These are phyloP conservation scores for Poecile atricapillus DNA, from an alignment of 2,113 vertebrate genomes.

Conservation along the genomic window DNA sequence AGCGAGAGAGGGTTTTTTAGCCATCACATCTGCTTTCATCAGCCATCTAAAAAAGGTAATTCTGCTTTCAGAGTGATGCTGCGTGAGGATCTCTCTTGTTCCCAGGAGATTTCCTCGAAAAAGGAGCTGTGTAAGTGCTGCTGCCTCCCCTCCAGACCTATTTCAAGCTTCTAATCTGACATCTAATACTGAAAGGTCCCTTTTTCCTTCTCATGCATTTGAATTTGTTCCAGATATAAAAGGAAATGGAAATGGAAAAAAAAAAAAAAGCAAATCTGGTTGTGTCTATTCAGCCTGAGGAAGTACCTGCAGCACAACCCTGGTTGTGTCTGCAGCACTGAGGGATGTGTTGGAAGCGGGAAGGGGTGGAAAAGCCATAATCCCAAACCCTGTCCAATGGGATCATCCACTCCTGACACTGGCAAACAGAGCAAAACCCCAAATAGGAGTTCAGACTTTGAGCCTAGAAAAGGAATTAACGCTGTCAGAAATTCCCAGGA, in stretches of 20 bases:
- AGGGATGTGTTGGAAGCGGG: fast-evolving
- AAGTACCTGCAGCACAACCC: neutral
- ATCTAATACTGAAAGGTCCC: neutral
- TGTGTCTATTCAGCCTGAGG: neutral
- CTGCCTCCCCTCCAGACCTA: neutral
- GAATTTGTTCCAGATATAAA: neutral
- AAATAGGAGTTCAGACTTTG: fast-evolving
- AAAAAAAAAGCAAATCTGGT: neutral
- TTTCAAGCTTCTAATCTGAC: neutral
- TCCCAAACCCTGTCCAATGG: fast-evolving
- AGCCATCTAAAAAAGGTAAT: neutral
- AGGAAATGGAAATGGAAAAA: neutral
- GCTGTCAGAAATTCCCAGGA: too few relatives aligned
- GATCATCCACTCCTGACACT: neutral
- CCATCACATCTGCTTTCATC: neutral
- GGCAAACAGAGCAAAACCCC: neutral
- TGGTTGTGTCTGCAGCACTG: neutral
- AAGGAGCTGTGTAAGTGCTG: neutral
- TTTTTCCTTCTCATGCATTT: neutral
- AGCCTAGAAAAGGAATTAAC: neutral
- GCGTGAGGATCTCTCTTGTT: neutral
- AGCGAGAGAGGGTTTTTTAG: neutral
- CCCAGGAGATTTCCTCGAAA: neutral
- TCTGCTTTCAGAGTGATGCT: neutral
- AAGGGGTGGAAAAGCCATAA: neutral